Base-by-base conservation (phyloP, 1,140 invertebrate species). In the Dendrolimus punctatus region DNA sequence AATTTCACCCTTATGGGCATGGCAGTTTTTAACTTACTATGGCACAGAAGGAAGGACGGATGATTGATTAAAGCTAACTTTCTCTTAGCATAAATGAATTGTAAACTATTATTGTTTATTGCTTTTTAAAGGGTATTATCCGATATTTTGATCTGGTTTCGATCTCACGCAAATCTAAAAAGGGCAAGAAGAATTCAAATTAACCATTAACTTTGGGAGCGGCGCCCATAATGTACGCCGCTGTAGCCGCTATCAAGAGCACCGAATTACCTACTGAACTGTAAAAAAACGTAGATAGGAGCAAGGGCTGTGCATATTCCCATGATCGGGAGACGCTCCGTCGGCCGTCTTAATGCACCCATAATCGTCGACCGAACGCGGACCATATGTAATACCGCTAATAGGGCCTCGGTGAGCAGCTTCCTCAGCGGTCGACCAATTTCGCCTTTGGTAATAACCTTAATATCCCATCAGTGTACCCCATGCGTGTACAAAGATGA, bases 351-450 rank as follows among this genome's bases (percentile, higher is more conserved):
- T 83, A 83, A 83, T 83, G 64, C 65, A 75, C 64, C 74, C 76
- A 78, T 83, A 80, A 83, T 80, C 70, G 68, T 59, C 65, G 76
- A 59, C 69, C 65, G 70, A 67, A 60, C 65, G 61, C 54, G 68
- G 71, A 74, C 73, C 68, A 68, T 80, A 78, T 83, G 73, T 78
- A 80, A 79, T 79, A 71, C 70, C 67, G 69, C 72, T 78, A 80
- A 82, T 84, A 80, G 78, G 23, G 73, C 71, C 66, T 70, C 63
- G 66, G 68, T 68, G 66, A 67, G 75, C 68, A 80, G 78, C 80
- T 84, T 79, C 80, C 80, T 84, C 76, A 84, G 80, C 78, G 78
- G 80, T 81, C 74, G 66, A 70, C 68, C 76, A 81, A 80, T 81
- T 80, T 83, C 44, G 63, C 75, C 68, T 64, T 71, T 74, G 63